These are phyloP conservation scores for Brachypterus glaber DNA, from an alignment of 2,888 invertebrate genomes.

Conservation along the genomic window DNA sequence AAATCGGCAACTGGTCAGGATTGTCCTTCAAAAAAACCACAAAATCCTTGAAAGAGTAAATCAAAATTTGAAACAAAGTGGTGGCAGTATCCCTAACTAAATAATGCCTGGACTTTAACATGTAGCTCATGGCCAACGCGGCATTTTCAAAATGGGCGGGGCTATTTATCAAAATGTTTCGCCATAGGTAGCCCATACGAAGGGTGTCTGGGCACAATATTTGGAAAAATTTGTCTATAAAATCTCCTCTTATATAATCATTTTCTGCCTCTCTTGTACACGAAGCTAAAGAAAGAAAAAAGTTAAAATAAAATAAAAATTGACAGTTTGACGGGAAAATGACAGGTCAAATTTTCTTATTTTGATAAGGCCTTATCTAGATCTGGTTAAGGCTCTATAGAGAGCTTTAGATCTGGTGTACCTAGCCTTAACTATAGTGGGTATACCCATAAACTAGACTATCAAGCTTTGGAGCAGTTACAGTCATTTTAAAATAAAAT, in stretches of 20 bases:
- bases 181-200: constrained; percentile 38
- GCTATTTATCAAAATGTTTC: constrained; percentile 38
- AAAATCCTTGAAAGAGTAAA: constrained; percentile 52
- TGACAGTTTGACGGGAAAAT: no score
- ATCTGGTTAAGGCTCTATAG: no score
- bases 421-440: no score
- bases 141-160: constrained; percentile 40
- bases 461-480: no score
- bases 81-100: constrained; percentile 53
- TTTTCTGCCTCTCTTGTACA: no score
- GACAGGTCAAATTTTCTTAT: no score
- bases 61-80: constrained; percentile 52
- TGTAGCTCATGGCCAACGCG: constrained; percentile 47
- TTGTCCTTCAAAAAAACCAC: constrained; percentile 27
- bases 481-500: no score
- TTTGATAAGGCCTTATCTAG: no score
- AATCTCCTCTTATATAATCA: constrained; percentile 50
- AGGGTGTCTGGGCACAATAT: constrained; percentile 53
- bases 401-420: no score
- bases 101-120: constrained; percentile 49
- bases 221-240: constrained; percentile 50
- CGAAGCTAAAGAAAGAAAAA: no score
- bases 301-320: no score
- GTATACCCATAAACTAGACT: no score
- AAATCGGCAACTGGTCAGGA: constrained; percentile 21